Conservation (phyloP, 2,888 invertebrate genomes). For the Micoletzkya japonica region DNA sequence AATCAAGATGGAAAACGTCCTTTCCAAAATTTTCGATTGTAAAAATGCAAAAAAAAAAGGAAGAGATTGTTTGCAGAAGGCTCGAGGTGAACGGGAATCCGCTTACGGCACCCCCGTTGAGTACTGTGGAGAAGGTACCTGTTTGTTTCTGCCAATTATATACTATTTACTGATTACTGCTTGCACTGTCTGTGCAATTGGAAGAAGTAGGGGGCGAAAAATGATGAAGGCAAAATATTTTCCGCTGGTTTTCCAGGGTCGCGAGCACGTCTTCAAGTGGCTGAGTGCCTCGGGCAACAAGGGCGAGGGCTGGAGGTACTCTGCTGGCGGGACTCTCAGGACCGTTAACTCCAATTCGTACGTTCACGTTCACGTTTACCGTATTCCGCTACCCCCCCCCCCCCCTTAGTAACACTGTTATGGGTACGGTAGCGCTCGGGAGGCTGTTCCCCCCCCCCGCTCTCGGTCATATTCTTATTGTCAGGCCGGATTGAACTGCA, state of each 20-base stretch:
- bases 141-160: not conserved
- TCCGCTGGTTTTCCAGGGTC: too few relatives aligned
- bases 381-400: too few relatives aligned
- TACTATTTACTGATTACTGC: too few relatives aligned
- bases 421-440: not conserved
- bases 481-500: too few relatives aligned
- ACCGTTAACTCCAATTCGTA: constrained; percentile 22
- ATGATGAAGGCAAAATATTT: too few relatives aligned
- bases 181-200: too few relatives aligned
- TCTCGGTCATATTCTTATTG: too few relatives aligned
- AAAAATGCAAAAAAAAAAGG: not conserved
- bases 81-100: constrained; percentile 11
- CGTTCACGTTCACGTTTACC: not conserved
- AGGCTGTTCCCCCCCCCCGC: too few relatives aligned
- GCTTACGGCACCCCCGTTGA: constrained; percentile 7
- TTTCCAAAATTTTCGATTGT: too few relatives aligned
- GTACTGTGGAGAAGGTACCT: constrained; percentile 12
- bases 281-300: not conserved
- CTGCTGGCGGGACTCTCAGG: constrained; percentile 18
- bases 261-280: constrained; percentile 29
- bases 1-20: too few relatives aligned
- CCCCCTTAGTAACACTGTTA: too few relatives aligned
- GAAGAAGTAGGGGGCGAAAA: too few relatives aligned
- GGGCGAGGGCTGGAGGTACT: constrained; percentile 16
- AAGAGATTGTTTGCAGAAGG: not conserved